phyloP scores from a whole-genome alignment of 2,797 vertebrate genomes.

The Limosa lapponica region DNA sequence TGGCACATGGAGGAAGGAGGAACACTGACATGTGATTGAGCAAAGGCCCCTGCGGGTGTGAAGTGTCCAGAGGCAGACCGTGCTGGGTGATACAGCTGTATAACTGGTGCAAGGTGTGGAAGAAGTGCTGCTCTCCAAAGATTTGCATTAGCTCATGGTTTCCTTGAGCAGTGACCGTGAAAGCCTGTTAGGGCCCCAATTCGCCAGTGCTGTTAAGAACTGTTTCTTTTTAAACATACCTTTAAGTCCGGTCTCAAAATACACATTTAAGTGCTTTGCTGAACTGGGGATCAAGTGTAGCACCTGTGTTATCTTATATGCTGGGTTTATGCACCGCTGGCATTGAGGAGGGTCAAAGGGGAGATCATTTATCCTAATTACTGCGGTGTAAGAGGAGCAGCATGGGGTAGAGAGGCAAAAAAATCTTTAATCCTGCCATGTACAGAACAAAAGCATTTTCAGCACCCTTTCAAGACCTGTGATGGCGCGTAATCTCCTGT shows the following conservation, averaged over 20 bases:
- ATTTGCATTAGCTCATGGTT: neutral
- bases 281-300: neutral
- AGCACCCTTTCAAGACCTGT: neutral
- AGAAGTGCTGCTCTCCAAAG: neutral
- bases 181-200: neutral
- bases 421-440: neutral
- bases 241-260: neutral
- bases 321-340: neutral
- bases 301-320: neutral
- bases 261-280: neutral
- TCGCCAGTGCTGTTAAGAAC: neutral
- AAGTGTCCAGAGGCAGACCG: neutral
- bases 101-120: accelerated
- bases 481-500: neutral
- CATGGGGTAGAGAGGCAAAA: neutral
- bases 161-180: neutral
- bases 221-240: neutral
- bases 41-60: neutral
- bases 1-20: neutral
- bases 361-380: slow-evolving; percentile 33
- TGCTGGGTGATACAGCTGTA: neutral
- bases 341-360: slow-evolving; percentile 1
- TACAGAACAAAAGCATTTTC: slow-evolving; percentile 36
- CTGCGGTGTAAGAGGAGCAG: neutral
- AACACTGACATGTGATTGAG: neutral